Base-by-base conservation (phyloP, 2,113 vertebrate genomes). In the Barbus barbus region DNA sequence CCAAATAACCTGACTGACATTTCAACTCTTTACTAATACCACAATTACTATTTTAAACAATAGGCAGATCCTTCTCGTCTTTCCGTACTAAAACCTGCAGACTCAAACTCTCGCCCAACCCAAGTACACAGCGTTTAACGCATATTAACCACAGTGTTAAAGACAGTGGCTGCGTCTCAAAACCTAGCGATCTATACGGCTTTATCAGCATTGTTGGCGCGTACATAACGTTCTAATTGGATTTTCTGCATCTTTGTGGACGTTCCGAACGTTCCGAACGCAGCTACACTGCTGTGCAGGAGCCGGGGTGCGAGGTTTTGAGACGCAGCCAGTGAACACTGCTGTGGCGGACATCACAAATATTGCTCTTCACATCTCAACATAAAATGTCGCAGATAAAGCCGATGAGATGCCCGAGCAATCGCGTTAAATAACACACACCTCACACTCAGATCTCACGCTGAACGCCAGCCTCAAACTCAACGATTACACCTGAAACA, bases 371-470 rank as follows among this genome's bases (percentile, higher is more conserved):
- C 86, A 82, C 71, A 81, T 85, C 85, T 85, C 81, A 60, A 79
- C 83, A 78, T 87, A 87, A 88, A 89, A 89, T 90, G 88, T 89
- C 88, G 90, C 87, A 90, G 87, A 86, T 86, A 80, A 74, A 76
- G 73, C 84, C 79, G 75, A 86, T 83, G 80, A 86, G 79, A 84
- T 84, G 79, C 87, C 74, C 83, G 46, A 76, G 73, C 56, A 61
- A 78, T 76, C 56, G 77, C 77, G 80, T 79, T 67, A 72, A 82
- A 82, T 33, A 85, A 85, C 58, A 79, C 65, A 51, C 28, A 82
- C 14, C 33, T 79, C 65, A 36, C 72, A 75, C 20, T n/a, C 38
- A 20, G 9, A 33, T 81, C 38, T 65, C 9, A 31, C 31, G 44
- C 67, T 20, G 75, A 48, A 36, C 33, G 60, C 82, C 72, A 36